A percentile compares a stretch with the other conserved stretches of the same genome.
phyloP scores from a whole-genome alignment of 2,888 invertebrate genomes.

The Drosophila subquinaria region DNA sequence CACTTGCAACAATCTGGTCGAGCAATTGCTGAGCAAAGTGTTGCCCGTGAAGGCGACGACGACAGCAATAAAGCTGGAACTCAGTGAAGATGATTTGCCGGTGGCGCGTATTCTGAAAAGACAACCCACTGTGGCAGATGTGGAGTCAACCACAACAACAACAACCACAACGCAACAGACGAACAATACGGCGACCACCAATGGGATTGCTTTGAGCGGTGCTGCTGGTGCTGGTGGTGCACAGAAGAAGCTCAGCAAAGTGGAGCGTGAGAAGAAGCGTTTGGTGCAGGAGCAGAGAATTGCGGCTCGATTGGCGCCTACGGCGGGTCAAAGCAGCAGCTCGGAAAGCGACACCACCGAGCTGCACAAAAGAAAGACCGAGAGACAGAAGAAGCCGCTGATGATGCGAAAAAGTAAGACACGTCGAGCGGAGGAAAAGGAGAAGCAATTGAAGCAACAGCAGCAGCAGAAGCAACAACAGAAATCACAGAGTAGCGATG shows the following conservation, averaged over 20 bases:
- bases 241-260: constrained; percentile 80
- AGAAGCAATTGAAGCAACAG: constrained; percentile 12
- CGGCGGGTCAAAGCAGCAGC: constrained; percentile 85
- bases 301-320: constrained; percentile 79
- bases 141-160: constrained; percentile 60
- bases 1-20: constrained; percentile 92
- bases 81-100: constrained; percentile 71
- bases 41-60: constrained; percentile 8
- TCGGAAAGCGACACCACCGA: constrained; percentile 86
- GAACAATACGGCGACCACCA: constrained; percentile 63
- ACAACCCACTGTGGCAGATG: constrained; percentile 43
- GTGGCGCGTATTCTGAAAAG: constrained; percentile 64
- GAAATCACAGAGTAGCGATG: constrained; percentile 29
- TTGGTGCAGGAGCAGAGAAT: constrained; percentile 81
- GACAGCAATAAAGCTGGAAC: constrained; percentile 48
- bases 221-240: constrained; percentile 16
- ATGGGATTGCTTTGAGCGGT: constrained; percentile 38
- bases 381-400: constrained; percentile 79
- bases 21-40: constrained; percentile 88
- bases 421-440: constrained; percentile 43
- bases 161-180: constrained; percentile 55
- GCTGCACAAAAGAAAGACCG: constrained; percentile 75
- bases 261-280: constrained; percentile 84
- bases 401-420: constrained; percentile 68
- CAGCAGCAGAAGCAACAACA: not conserved